These are phyloP conservation scores for Sparus aurata DNA, from an alignment of 2,797 vertebrate genomes.

Conservation along the genomic window DNA sequence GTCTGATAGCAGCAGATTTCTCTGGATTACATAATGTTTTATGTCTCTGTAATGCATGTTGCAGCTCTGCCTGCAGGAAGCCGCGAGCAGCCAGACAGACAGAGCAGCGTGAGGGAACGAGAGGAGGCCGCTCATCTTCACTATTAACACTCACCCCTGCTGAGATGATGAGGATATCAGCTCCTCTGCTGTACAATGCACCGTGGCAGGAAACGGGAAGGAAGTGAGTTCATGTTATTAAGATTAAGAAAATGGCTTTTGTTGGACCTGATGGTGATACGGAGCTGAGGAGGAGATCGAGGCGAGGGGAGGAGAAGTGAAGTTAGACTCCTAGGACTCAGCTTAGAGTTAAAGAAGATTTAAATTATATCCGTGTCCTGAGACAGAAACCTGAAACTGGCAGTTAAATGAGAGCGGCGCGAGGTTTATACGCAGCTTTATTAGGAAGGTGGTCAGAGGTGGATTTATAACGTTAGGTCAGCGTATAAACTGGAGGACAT, in stretches of 20 bases:
- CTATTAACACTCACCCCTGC: conserved; percentile 33
- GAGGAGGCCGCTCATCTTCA: conserved; percentile 31
- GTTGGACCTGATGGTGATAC: conserved; percentile 29
- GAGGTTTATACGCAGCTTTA: neutral
- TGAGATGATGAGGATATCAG: conserved; percentile 34
- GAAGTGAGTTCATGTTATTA: conserved; percentile 10
- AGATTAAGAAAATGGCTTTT: conserved; percentile 49
- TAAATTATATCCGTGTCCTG: conserved; percentile 15
- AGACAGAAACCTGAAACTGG: neutral
- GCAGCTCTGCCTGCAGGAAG: conserved; percentile 9
- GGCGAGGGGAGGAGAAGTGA: conserved; percentile 6
- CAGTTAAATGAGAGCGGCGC: neutral
- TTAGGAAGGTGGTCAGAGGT: neutral
- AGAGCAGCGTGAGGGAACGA: neutral
- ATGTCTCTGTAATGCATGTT: neutral
- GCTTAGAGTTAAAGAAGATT: conserved; percentile 22
- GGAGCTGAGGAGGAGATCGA: conserved; percentile 20
- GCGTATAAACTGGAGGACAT: neutral
- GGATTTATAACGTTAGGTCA: conserved; percentile 2
- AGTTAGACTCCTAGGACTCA: conserved; percentile 4
- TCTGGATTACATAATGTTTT: neutral
- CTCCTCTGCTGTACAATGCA: conserved; percentile 3
- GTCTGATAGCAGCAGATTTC: neutral
- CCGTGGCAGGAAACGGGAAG: neutral
- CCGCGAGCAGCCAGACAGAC: conserved; percentile 9